These are phyloP conservation scores for Mechanitis messenoides DNA, from an alignment of 2,888 invertebrate genomes.

Conservation along the genomic window DNA sequence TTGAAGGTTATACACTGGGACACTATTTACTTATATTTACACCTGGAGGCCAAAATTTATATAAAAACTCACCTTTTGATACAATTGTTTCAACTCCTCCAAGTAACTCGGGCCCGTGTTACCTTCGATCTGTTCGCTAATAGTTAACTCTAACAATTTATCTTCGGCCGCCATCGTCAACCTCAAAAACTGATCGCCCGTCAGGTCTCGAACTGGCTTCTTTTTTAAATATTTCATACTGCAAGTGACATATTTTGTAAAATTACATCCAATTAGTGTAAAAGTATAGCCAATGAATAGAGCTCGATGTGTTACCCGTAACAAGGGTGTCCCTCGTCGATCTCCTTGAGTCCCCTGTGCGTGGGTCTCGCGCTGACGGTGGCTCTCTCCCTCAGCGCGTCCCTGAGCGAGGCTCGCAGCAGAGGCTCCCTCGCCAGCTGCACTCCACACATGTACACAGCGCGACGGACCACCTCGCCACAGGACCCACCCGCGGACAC, in stretches of 20 bases:
- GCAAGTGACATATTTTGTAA: slow-evolving; percentile 17
- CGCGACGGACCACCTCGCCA: slow-evolving; percentile 91
- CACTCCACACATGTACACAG: slow-evolving; percentile 95
- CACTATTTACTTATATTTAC: no score
- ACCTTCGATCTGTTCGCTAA: slow-evolving; percentile 87
- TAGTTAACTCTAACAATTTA: slow-evolving; percentile 82
- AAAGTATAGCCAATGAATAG: no score
- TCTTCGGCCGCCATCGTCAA: slow-evolving; percentile 88
- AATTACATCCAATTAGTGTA: no score
- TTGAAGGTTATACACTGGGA: background rate
- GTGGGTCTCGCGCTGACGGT: slow-evolving; percentile 89
- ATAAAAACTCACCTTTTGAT: slow-evolving; percentile 78
- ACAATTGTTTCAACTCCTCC: slow-evolving; percentile 92
- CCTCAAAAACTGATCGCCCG: slow-evolving; percentile 93
- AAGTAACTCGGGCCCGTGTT: slow-evolving; percentile 86
- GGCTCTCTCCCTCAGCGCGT: slow-evolving; percentile 91
- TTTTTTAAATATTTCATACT: slow-evolving; percentile 93
- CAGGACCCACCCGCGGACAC: slow-evolving; percentile 56
- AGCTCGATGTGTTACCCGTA: slow-evolving; percentile 63
- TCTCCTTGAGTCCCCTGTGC: slow-evolving; percentile 92
- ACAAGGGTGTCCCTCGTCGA: slow-evolving; percentile 95
- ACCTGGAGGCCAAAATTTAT: no score
- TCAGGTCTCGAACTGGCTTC: slow-evolving; percentile 93
- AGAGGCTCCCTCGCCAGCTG: slow-evolving; percentile 95
- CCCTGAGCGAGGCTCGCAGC: slow-evolving; percentile 89